These are phyloP conservation scores for Pammene fasciana DNA, from an alignment of 2,888 invertebrate species.

Conservation along the genomic window DNA sequence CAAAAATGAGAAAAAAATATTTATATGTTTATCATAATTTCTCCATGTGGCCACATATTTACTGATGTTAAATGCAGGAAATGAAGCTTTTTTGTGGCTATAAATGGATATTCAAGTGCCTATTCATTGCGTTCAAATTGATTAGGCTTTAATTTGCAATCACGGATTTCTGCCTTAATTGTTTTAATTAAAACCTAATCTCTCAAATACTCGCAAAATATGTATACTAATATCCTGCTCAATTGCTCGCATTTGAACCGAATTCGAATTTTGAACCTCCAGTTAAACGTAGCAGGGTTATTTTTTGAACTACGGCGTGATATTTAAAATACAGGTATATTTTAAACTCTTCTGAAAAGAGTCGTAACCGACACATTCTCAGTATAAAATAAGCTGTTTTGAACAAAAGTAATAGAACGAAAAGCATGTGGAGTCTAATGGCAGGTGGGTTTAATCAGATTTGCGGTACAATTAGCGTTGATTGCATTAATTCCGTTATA, in stretches of 20 bases:
- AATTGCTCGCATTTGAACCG: no score
- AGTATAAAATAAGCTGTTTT: background rate
- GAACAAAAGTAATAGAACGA: background rate
- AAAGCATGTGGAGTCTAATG: slow-evolving; percentile 22
- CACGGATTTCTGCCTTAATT: slow-evolving; percentile 3
- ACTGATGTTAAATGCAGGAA: background rate
- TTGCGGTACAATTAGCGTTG: slow-evolving; percentile 13
- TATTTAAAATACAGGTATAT: slow-evolving; percentile 13
- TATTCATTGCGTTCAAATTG: background rate
- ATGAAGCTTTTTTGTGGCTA: background rate
- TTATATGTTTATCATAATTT: no score
- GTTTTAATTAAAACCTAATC: slow-evolving; percentile 30
- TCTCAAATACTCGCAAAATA: background rate
- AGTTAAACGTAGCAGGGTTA: background rate
- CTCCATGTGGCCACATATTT: no score
- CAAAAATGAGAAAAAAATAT: no score
- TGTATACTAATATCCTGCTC: background rate
- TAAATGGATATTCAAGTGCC: background rate
- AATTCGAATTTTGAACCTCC: background rate
- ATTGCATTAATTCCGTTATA: slow-evolving; percentile 13
- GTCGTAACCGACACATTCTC: background rate
- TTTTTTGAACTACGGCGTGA: slow-evolving; percentile 3
- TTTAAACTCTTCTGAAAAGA: background rate
- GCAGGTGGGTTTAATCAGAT: slow-evolving; percentile 23
- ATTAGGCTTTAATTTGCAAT: background rate